Percentiles rank a stretch among this genome's conserved stretches.
phyloP scores from a whole-genome alignment of 2,888 invertebrate species.

The Caenorhabditis drosophilae region DNA sequence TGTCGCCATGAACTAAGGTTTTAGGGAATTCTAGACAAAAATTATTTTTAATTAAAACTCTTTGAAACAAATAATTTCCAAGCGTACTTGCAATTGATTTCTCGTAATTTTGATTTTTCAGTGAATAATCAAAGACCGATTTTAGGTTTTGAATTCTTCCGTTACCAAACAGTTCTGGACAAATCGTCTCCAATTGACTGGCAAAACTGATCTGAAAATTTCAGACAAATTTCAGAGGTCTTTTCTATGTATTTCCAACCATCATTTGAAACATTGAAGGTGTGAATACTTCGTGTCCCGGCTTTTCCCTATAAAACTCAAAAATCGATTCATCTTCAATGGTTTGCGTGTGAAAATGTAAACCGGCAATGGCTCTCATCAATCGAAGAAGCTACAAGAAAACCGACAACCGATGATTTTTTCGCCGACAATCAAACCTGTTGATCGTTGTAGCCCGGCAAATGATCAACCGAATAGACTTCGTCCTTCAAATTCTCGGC shows the following conservation, averaged over 20 bases:
- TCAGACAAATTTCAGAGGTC: not conserved
- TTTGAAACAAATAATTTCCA: too few species aligned
- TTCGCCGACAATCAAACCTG: not conserved
- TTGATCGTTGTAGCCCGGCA: not conserved
- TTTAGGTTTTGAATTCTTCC: slow-evolving; percentile 14
- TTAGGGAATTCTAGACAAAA: slow-evolving; percentile 15
- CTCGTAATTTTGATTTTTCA: too few species aligned
- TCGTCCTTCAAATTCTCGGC: not conserved
- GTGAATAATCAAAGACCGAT: slow-evolving; percentile 28
- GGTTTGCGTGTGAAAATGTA: slow-evolving; percentile 8
- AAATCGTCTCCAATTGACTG: slow-evolving; percentile 1
- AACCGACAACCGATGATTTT: not conserved
- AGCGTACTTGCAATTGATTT: too few species aligned
- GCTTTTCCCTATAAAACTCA: not conserved
- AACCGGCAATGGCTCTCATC: slow-evolving; percentile 20
- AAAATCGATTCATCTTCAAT: slow-evolving; percentile 5
- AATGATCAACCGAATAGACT: not conserved
- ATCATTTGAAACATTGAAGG: not conserved
- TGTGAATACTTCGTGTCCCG: not conserved
- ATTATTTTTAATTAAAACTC: too few species aligned
- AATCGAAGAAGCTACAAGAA: slow-evolving; percentile 1
- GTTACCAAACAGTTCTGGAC: slow-evolving; percentile 13
- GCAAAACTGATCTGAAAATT: slow-evolving; percentile 8
- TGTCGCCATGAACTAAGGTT: slow-evolving; percentile 15
- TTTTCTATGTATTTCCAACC: not conserved